phyloP scores from a whole-genome alignment of 2,113 vertebrate genomes.

The Poeciliopsis occidentalis region DNA sequence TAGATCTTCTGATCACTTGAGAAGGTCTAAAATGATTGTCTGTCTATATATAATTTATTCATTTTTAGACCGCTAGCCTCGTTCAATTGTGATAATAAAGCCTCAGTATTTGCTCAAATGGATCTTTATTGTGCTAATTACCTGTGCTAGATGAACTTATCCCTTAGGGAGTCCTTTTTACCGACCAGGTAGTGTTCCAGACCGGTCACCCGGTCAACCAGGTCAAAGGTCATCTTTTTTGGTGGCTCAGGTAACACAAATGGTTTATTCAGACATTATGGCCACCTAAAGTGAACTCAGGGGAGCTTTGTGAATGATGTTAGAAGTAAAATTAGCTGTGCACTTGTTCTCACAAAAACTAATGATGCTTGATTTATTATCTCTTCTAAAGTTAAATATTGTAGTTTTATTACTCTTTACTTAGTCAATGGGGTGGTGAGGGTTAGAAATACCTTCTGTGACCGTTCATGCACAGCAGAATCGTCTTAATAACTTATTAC shows the following conservation, averaged over 20 bases:
- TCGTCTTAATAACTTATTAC: neutral
- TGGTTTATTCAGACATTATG: constrained; percentile 55
- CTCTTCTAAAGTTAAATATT: neutral
- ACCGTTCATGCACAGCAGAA: neutral
- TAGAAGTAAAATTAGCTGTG: constrained; percentile 6
- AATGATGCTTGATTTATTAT: neutral
- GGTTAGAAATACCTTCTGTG: neutral
- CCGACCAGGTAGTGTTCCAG: constrained; percentile 52
- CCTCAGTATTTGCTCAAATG: constrained; percentile 44
- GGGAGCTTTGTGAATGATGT: constrained; percentile 28
- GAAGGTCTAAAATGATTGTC: neutral
- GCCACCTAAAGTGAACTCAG: constrained; percentile 32
- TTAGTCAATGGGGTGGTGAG: neutral
- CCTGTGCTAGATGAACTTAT: constrained; percentile 38
- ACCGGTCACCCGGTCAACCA: constrained; percentile 63
- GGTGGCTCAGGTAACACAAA: constrained; percentile 70
- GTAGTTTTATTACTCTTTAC: neutral
- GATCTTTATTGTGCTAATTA: constrained; percentile 46
- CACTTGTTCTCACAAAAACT: neutral
- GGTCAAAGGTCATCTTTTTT: constrained; percentile 73
- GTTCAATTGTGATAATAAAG: constrained; percentile 12
- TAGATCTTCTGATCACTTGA: no score
- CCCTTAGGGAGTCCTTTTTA: constrained; percentile 45
- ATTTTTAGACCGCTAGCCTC: constrained; percentile 6
- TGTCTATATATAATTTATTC: constrained; percentile 17